These are phyloP conservation scores for Odontocerum albicorne DNA, from an alignment of 2,888 invertebrate species.

Conservation along the genomic window DNA sequence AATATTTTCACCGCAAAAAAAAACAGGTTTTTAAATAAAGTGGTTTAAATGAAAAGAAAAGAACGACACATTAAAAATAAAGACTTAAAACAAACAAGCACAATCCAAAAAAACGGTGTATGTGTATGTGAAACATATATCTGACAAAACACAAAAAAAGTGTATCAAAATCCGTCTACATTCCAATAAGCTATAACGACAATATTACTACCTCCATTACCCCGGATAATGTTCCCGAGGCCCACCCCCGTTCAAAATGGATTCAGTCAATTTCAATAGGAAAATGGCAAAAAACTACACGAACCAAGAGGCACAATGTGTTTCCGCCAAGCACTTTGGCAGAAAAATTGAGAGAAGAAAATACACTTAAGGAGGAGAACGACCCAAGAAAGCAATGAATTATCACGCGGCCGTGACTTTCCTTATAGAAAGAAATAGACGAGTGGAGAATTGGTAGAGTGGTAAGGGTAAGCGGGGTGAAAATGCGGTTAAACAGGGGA, in stretches of 20 bases:
- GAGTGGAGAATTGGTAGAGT: slow-evolving; percentile 10
- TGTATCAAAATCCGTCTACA: slow-evolving; percentile 32
- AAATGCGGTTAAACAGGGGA: slow-evolving; percentile 28
- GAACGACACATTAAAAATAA: too few relatives aligned
- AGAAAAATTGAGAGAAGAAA: slow-evolving; percentile 36
- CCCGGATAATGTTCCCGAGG: slow-evolving; percentile 32
- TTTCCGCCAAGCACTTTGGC: slow-evolving; percentile 34
- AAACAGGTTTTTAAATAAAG: too few relatives aligned
- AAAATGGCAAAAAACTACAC: slow-evolving; percentile 30
- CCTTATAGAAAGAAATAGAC: slow-evolving; percentile 31
- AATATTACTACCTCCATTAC: slow-evolving; percentile 34
- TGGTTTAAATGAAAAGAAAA: too few relatives aligned
- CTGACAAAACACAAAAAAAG: slow-evolving; percentile 21
- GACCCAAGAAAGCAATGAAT: slow-evolving; percentile 35
- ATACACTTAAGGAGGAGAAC: slow-evolving; percentile 35
- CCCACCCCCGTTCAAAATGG: slow-evolving; percentile 29
- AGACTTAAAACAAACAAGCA: too few relatives aligned
- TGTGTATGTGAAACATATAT: slow-evolving; percentile 23
- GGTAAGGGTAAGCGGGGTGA: slow-evolving; percentile 26
- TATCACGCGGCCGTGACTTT: slow-evolving; percentile 36
- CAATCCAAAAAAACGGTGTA: too few relatives aligned
- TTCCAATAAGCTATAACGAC: slow-evolving; percentile 35
- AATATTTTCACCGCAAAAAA: too few relatives aligned
- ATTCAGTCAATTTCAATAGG: slow-evolving; percentile 31
- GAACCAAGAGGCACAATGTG: slow-evolving; percentile 31